Evolutionary conservation across 2,797 vertebrate genomes (phyloP), one percentile per base, ranked within the genome.

Genomic region (Xenops minutus): DNA sequence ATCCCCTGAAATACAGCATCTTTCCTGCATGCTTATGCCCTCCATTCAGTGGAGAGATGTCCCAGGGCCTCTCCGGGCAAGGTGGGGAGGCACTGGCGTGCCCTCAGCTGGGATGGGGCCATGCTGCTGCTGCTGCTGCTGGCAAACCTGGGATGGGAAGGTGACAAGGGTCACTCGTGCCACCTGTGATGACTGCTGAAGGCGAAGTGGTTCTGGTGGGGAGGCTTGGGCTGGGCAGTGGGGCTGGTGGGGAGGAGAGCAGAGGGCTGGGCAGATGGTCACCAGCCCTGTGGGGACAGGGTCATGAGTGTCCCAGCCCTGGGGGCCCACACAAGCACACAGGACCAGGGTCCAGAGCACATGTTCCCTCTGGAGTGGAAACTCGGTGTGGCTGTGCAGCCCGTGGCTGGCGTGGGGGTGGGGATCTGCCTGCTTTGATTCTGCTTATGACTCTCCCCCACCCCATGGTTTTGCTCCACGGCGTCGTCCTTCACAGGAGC

Each of bases 11-110:
- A 52, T 1, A 1, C 58, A 71, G 15, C n/a, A 13, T 23, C 59
- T 18, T 16, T 27, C 27, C 83, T 7, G 14, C 7, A 3, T 12
- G 22, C 49, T 30, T 14, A 1, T 48, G 44, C 10, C 32, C 36
- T 19, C 37, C 2, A 0, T 14, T 10, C 0, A 1, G 39, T 4
- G 21, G 14, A 29, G 34, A 23, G 24, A 8, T 48, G 51, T 46
- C n/a, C 59, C 7, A 5, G 59, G 52, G 5, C 14, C 41, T 22
- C 5, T 6, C 23, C 41, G 29, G 80, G 59, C 2, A 2, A 17
- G 4, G 14, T 54, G 30, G 36, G 32, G 30, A 22, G 32, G 21
- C 8, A 1, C 26, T 6, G 52, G 24, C 3, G 5, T 13, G 21
- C 14, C 39, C 29, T 20, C 4, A 2, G 44, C 62, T 52, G 49